These are phyloP conservation scores for Alethe castanea DNA, from an alignment of 2,113 vertebrate genomes.

Conservation along the genomic window DNA sequence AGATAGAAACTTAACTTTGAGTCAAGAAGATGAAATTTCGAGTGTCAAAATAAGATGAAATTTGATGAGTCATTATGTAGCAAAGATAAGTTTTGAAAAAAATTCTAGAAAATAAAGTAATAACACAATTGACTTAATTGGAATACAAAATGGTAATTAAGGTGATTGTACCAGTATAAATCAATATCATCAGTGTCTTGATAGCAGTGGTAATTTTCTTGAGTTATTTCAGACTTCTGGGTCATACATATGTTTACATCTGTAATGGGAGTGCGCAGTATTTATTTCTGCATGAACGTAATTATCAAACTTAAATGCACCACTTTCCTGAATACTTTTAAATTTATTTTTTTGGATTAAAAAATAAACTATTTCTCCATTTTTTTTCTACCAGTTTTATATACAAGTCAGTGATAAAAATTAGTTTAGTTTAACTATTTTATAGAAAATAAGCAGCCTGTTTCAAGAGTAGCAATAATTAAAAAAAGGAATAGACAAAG, in stretches of 20 bases:
- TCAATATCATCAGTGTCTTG: not conserved
- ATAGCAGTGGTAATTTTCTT: not conserved
- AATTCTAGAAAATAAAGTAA: not conserved
- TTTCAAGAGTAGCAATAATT: not conserved
- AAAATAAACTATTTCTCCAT: not conserved
- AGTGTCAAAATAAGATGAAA: not conserved
- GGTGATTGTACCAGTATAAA: not conserved
- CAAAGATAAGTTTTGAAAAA: not conserved
- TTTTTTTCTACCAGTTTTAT: not conserved
- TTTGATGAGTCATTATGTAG: not conserved
- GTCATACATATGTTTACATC: not conserved
- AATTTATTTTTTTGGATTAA: not conserved
- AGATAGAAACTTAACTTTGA: not conserved
- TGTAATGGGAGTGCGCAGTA: not conserved
- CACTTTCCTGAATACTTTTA: not conserved
- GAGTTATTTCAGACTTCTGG: not conserved
- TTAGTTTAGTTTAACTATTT: not conserved
- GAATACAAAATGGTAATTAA: not conserved
- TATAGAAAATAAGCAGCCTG: not conserved
- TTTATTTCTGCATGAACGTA: not conserved
- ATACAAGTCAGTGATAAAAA: not conserved
- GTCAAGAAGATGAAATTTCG: not conserved
- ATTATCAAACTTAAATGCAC: not conserved
- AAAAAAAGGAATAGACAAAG: not conserved
- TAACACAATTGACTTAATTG: not conserved